Evolutionary conservation across 2,888 invertebrate species (phyloP), one percentile per base, ranked within the genome.

Genomic region (Steinernema scapterisci): DNA sequence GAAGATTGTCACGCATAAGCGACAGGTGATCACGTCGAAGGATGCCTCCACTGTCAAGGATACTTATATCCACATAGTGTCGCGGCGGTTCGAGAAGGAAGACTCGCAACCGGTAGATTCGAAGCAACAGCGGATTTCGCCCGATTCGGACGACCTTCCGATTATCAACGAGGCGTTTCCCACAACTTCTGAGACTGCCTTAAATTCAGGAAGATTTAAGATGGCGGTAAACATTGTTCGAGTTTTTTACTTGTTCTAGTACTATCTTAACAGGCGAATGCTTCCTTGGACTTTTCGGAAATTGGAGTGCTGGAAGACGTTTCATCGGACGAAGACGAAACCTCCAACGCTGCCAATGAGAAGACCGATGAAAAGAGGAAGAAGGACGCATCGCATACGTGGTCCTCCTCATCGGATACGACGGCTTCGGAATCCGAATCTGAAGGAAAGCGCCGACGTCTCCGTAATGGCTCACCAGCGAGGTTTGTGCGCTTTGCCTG

Each of bases 21-120:
- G 63, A 13, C 63, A 63, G 16, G 63, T 63, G 31, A 63, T 63
- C 31, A 63, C 63, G 31, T 63, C 63, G 63, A 63, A 63, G 31
- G 63, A 63, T 31, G 31, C 63, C 5, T 63, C 63, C 31, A 63
- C 63, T 9, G 63, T 63, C 31, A 63, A 63, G 19, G 63, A 63
- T 31, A 63, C 63, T 16, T 63, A 63, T 31, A 63, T 63, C 31
- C 63, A 63, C 63, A 63, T 63, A 25, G 63, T 63, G 11, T 63
- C 63, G 38, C 63, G 63, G 31, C 27, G 63, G 16, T 63, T 63
- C 38, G 63, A 63, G n/a, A 31, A 63, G 27, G 19, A 48, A 5
- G 48, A 48, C 19, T n/a, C 48, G 3, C 16, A 48, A n/a, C 25
- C 63, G 1, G 5, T n/a, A 7, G 63, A 63, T 6, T 27, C 7